Base-by-base conservation (phyloP, 53 echinoderm and acorn worm species). In the Crossaster papposus region DNA sequence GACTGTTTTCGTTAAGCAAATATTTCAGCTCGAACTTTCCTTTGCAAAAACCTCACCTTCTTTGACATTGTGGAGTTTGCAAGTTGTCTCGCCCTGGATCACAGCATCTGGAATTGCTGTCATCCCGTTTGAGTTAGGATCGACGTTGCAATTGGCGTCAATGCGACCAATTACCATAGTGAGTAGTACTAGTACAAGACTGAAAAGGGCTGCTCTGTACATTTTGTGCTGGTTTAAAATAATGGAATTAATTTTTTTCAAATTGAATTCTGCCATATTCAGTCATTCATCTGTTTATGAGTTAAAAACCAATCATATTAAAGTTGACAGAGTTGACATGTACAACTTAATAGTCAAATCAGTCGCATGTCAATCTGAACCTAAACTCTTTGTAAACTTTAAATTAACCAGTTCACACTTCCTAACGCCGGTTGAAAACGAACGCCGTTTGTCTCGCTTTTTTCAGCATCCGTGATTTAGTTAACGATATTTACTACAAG, bases 161-260 rank as follows among this genome's bases (percentile, higher is more conserved):
- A 77, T 38, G 62, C 54, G 76, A 77, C 77, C 62, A 36, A 76
- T 87, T 54, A 76, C 58, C 36, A 87, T 87, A 77, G 87, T 63
- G 77, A 77, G n/a, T n/a, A n/a, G n/a, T n/a, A n/a, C n/a, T n/a
- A n/a, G 36, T 28, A 68, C 28, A 26, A 68, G 68, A 26, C 68
- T 68, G 24, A 68, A 28, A 10, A 28, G 20, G 28, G 28, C 28
- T 23, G 68, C 68, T 68, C 24, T 23, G 10, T 28, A 10, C 68
- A 68, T 68, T 68, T 20, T 23, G 68, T 0, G 68, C 68, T 26
- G 68, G 28, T 11, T 68, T n/a, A 10, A 68, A 68, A 68, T 0
- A 68, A 10, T 9, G 2, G 9, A 44, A 44, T 44, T 44, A 44
- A 7, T 9, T 44, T 44, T n/a, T n/a, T n/a, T n/a, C n/a, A n/a